These are phyloP conservation scores for Dicrurus megarhynchus DNA, from an alignment of 2,113 vertebrate species.

Conservation along the genomic window DNA sequence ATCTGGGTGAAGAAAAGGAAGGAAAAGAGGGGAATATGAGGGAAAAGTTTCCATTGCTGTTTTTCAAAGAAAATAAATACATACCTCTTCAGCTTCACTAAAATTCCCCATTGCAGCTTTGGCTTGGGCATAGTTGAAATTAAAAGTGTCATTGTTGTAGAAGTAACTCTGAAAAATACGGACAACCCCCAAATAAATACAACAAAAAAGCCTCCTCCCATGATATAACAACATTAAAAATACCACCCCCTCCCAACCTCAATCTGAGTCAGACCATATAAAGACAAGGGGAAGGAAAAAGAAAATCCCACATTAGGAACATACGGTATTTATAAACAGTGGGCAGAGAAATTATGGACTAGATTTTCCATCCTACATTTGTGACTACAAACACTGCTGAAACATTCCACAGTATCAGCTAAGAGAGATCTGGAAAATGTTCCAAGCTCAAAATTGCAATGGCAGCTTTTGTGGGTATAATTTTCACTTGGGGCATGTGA, in stretches of 20 bases:
- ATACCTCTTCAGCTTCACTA: conserved; percentile 92
- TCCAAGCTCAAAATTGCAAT: conserved; percentile 29
- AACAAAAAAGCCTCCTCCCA: background rate
- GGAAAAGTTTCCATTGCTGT: background rate
- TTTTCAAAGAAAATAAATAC: conserved; percentile 35
- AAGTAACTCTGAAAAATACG: conserved; percentile 88
- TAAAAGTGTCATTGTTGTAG: conserved; percentile 94
- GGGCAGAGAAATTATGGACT: conserved; percentile 41
- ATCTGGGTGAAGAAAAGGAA: background rate
- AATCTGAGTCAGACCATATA: background rate
- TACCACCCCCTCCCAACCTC: rapidly evolving
- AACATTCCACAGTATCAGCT: conserved; percentile 38
- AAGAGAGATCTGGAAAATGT: background rate
- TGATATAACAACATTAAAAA: background rate
- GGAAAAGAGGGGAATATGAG: background rate
- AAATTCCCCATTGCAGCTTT: conserved; percentile 92
- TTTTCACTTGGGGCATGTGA: conserved; percentile 30
- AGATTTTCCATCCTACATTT: conserved; percentile 24
- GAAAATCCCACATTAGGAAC: background rate
- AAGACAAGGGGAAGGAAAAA: background rate
- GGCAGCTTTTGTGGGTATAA: conserved; percentile 13
- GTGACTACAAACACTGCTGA: background rate
- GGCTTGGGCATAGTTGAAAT: conserved; percentile 97
- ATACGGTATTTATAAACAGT: conserved; percentile 15
- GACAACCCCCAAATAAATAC: background rate